Conservation (phyloP, 2,888 invertebrate genomes). For the Clistopyga incitator region DNA sequence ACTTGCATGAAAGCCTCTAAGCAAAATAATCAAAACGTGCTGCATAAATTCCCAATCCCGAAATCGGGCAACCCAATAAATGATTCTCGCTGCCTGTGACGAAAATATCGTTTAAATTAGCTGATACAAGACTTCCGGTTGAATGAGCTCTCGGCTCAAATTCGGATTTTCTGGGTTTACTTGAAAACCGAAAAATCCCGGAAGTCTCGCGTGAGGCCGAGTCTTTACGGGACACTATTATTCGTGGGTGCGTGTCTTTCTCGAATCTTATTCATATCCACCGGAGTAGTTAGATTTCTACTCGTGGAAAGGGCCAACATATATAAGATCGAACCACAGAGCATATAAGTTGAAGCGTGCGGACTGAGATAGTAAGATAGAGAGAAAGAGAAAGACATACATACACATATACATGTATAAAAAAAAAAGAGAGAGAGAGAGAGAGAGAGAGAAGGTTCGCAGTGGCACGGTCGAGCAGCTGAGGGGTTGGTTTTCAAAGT, state of each 20-base stretch:
- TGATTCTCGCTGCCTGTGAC: too few species aligned
- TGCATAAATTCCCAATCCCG: too few species aligned
- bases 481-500: conserved; percentile 71
- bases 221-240: conserved; percentile 11
- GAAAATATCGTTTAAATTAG: too few species aligned
- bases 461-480: conserved; percentile 63
- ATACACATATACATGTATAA: conserved; percentile 18
- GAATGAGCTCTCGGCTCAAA: background rate
- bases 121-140: too few species aligned
- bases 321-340: conserved; percentile 25
- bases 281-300: conserved; percentile 3
- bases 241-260: conserved; percentile 23
- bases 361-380: background rate
- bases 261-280: conserved; percentile 6
- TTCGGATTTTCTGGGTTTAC: background rate
- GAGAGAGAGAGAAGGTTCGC: conserved; percentile 36
- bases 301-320: background rate
- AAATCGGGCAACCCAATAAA: too few species aligned
- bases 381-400: background rate
- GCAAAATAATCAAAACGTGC: too few species aligned
- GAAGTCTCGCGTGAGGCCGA: conserved; percentile 3
- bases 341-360: conserved; percentile 2
- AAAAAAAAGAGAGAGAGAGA: background rate
- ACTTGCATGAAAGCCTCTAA: too few species aligned
- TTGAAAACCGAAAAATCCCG: background rate